These are phyloP conservation scores for Muscicapa adusta DNA, from an alignment of 2,113 vertebrate genomes.

Conservation along the genomic window DNA sequence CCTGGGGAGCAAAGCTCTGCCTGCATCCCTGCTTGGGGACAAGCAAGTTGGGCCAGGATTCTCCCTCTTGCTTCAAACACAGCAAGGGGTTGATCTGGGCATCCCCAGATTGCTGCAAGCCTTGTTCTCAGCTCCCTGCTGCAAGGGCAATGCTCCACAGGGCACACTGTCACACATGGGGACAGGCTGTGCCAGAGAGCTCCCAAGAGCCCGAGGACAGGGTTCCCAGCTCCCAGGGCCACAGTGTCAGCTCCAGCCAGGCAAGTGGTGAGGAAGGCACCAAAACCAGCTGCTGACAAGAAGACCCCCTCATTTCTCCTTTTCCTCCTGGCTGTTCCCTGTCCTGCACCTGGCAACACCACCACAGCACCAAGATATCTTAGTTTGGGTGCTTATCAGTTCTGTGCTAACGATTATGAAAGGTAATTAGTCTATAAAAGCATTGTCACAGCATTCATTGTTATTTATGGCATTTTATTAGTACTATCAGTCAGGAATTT, in stretches of 20 bases:
- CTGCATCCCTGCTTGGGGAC: background rate
- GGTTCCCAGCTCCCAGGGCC: accelerated
- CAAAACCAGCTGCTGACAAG: background rate
- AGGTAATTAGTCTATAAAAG: slow-evolving; percentile 44
- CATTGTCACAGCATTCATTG: background rate
- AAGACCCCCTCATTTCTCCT: background rate
- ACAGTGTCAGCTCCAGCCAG: background rate
- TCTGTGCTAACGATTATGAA: slow-evolving; percentile 32
- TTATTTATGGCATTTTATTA: slow-evolving; percentile 20
- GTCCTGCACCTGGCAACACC: background rate
- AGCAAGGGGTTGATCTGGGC: background rate
- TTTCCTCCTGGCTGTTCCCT: background rate
- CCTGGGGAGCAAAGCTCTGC: background rate
- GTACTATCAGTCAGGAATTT: slow-evolving; percentile 5
- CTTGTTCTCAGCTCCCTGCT: accelerated
- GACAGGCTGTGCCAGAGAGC: accelerated
- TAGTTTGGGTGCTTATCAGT: background rate
- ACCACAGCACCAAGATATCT: accelerated
- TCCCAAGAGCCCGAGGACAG: background rate
- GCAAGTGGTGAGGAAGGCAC: background rate
- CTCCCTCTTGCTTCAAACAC: background rate
- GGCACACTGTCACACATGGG: accelerated
- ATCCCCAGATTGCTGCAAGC: background rate
- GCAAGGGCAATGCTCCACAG: accelerated
- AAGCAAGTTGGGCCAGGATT: accelerated